phyloP scores from a whole-genome alignment of 2,797 vertebrate species.

The Remorina albescens region DNA sequence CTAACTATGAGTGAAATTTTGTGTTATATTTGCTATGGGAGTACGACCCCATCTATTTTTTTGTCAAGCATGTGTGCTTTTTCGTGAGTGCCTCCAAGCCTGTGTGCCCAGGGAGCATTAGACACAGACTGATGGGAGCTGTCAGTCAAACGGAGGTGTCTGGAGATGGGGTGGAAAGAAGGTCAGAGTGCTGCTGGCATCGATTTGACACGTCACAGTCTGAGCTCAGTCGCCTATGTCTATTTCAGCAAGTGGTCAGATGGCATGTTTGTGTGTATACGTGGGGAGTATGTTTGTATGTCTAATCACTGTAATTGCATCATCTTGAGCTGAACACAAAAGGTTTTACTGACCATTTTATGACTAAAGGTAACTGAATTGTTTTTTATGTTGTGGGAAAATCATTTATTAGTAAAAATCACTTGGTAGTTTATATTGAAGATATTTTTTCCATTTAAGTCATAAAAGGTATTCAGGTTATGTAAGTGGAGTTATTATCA shows the following conservation, averaged over 20 bases:
- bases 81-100: neutral
- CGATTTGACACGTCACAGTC: constrained; percentile 50
- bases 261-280: constrained; percentile 1
- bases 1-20: neutral
- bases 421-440: neutral
- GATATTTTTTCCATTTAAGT: constrained; percentile 20
- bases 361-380: constrained; percentile 17
- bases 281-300: constrained; percentile 1
- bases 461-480: constrained; percentile 16
- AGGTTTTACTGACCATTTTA: constrained; percentile 25
- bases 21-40: neutral
- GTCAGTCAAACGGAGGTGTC: constrained; percentile 63
- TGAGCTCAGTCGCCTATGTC: constrained; percentile 30
- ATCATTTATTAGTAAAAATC: neutral
- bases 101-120: constrained; percentile 30
- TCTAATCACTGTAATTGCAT: constrained; percentile 26
- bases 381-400: constrained; percentile 3
- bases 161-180: constrained; percentile 35
- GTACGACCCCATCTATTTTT: neutral
- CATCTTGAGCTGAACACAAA: constrained; percentile 17
- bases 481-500: neutral
- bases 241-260: constrained; percentile 36
- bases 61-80: neutral
- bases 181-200: constrained; percentile 48
- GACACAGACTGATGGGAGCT: constrained; percentile 57